Conservation (phyloP, 2,888 invertebrate genomes). For the Xanthorhoe designata region DNA sequence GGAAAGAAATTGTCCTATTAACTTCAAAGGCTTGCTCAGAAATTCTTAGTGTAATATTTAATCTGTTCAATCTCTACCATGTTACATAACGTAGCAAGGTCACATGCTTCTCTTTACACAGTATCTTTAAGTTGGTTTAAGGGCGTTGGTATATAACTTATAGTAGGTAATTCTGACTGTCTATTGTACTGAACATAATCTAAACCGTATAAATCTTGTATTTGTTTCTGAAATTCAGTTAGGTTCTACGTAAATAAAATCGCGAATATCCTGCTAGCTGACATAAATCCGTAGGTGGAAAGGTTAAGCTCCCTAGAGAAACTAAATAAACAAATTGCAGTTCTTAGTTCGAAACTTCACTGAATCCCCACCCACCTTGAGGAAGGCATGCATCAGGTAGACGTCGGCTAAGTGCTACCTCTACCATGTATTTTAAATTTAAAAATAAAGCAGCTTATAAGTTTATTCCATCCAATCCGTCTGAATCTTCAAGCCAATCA, state of each 20-base stretch:
- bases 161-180: not conserved
- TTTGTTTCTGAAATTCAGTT: not conserved
- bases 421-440: slow-evolving; percentile 11
- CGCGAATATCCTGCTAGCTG: not conserved
- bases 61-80: slow-evolving; percentile 1
- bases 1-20: slow-evolving; percentile 1
- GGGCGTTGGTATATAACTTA: too few relatives aligned
- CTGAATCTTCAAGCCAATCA: too few relatives aligned
- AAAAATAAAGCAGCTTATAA: not conserved
- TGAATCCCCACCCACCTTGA: slow-evolving; percentile 8
- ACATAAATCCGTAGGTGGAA: slow-evolving; percentile 3
- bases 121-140: not conserved
- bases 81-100: not conserved
- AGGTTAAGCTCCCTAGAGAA: slow-evolving; percentile 8
- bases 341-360: slow-evolving; percentile 25
- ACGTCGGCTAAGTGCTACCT: slow-evolving; percentile 14
- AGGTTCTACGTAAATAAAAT: not conserved
- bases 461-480: not conserved
- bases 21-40: not conserved
- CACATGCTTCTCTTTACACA: not conserved
- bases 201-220: not conserved
- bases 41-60: not conserved
- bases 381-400: slow-evolving; percentile 28
- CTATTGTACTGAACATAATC: not conserved
- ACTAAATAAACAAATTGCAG: slow-evolving; percentile 22